A percentile compares a stretch with the other conserved stretches of the same genome.
Evolutionary conservation across 2,797 vertebrate genomes (phyloP).

Genomic region (Acomys russatus): DNA sequence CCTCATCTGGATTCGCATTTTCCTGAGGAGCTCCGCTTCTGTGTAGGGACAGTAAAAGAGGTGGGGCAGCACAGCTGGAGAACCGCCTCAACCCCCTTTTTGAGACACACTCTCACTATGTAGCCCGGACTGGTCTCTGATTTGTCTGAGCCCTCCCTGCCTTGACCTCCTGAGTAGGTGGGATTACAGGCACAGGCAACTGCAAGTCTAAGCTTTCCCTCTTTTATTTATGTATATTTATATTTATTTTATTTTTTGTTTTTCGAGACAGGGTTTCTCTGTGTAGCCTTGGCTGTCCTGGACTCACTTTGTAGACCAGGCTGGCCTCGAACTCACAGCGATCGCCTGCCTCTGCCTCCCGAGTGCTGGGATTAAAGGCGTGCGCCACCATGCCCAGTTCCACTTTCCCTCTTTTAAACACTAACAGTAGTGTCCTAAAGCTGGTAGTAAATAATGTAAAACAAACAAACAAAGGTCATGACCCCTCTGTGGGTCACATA

Average conservation of each 20-base stretch:
- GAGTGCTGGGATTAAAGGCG: too few species aligned
- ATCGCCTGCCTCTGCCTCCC: too few species aligned
- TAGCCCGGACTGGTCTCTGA: background rate
- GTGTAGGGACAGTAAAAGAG: slow-evolving; percentile 67
- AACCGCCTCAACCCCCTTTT: background rate
- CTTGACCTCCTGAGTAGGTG: background rate
- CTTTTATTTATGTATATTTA: background rate
- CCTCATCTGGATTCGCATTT: slow-evolving; percentile 90
- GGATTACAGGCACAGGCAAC: background rate
- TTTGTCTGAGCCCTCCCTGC: background rate
- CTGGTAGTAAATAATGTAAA: background rate
- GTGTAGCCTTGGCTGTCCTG: too few species aligned
- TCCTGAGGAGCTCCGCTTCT: slow-evolving; percentile 92
- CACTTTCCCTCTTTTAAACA: background rate
- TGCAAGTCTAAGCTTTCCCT: background rate
- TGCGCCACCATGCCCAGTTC: too few species aligned
- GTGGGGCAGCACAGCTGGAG: background rate
- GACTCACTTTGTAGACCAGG: too few species aligned
- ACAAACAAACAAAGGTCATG: background rate
- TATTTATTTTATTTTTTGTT: too few species aligned
- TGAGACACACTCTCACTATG: background rate
- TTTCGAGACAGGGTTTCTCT: too few species aligned
- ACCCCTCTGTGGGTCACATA: background rate
- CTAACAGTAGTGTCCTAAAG: background rate
- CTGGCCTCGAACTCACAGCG: too few species aligned